Evolutionary conservation across 2,888 invertebrate species (phyloP), one percentile per base, ranked within the genome.

Genomic region (Ethmia dodecea): DNA sequence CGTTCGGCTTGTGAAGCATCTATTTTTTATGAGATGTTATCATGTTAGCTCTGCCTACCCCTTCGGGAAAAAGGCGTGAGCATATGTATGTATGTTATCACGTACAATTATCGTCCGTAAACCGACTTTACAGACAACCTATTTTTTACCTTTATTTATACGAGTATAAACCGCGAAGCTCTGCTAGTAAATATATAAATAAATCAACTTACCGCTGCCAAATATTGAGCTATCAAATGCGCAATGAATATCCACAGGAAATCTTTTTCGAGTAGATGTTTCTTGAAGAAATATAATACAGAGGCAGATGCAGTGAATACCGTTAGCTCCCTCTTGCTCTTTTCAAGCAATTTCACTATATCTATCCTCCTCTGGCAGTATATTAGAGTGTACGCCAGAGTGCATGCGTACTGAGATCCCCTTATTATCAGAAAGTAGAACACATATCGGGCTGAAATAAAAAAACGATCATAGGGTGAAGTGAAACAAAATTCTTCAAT

Each of bases 361-460:
- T n/a, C n/a, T 46, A 22, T 18, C 8, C 18, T 18, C 18, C 18
- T 18, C 18, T 18, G 5, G 8, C 5, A 5, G 8, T 18, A 18
- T 8, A 18, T 18, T 18, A 18, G 5, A 10, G 3, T n/a, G 15
- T 28, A 28, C 3, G 2, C 3, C 59, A 13, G 0, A 28, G 12
- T 12, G 53, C 53, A 0, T 29, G 35, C 0, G 45, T 46, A 9
- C 62, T 50, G 0, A 59, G 28, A 44, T 0, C 47, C 55, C 16
- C 56, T 52, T n/a, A 73, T 57, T 1, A 56, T 37, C 3, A 77
- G 34, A 1, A 72, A 33, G 43, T 69, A 77, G 5, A 67, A 8
- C 0, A 65, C 35, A 40, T 60, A 74, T 1, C 74, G 73, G 8
- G 62, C 80, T 80, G 62, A 14, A 62, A 57, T 8, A 31, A 26